A percentile compares a stretch with the other conserved stretches of the same genome.
Evolutionary conservation across 2,888 invertebrate species (phyloP).

Genomic region (Drosophila fulvimacula): DNA sequence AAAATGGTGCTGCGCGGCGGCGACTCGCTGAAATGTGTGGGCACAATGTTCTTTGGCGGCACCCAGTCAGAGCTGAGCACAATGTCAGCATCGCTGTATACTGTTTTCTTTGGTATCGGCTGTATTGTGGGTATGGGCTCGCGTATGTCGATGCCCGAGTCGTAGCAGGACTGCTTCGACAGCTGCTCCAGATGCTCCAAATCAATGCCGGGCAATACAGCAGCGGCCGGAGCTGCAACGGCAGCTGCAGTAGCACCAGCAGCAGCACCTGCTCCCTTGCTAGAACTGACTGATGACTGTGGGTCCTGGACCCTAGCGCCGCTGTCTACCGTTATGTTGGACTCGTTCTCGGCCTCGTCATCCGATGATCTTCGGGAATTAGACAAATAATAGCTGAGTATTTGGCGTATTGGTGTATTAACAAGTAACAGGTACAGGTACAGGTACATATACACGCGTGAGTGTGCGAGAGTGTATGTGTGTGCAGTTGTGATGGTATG

Average conservation of each 20-base stretch:
- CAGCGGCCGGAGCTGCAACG: slow-evolving; percentile 20
- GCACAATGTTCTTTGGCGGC: slow-evolving; percentile 92
- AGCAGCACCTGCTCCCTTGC: slow-evolving; percentile 16
- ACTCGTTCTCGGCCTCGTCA: slow-evolving; percentile 84
- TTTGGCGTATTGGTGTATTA: slow-evolving; percentile 50
- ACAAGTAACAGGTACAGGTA: slow-evolving; percentile 50
- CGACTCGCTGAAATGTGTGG: slow-evolving; percentile 88
- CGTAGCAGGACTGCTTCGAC: slow-evolving; percentile 93
- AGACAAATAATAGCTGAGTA: slow-evolving; percentile 84
- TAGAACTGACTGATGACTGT: slow-evolving; percentile 79
- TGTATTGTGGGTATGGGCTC: slow-evolving; percentile 90
- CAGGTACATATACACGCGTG: slow-evolving; percentile 22
- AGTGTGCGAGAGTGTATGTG: slow-evolving; percentile 12
- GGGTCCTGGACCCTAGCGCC: slow-evolving; percentile 81
- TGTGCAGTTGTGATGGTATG: slow-evolving; percentile 9
- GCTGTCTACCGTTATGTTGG: slow-evolving; percentile 83
- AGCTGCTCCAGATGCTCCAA: slow-evolving; percentile 87
- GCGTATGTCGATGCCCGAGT: slow-evolving; percentile 95
- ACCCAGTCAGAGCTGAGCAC: slow-evolving; percentile 95
- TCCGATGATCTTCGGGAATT: slow-evolving; percentile 85
- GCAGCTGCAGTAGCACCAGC: neutral
- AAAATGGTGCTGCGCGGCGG: slow-evolving; percentile 81
- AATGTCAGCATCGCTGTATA: slow-evolving; percentile 95
- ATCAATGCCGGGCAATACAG: slow-evolving; percentile 74
- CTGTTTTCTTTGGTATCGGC: slow-evolving; percentile 86